Percentiles rank a stretch among this genome's conserved stretches.
Evolutionary conservation across 2,797 vertebrate genomes (phyloP).

Genomic region (Crax fasciolata): DNA sequence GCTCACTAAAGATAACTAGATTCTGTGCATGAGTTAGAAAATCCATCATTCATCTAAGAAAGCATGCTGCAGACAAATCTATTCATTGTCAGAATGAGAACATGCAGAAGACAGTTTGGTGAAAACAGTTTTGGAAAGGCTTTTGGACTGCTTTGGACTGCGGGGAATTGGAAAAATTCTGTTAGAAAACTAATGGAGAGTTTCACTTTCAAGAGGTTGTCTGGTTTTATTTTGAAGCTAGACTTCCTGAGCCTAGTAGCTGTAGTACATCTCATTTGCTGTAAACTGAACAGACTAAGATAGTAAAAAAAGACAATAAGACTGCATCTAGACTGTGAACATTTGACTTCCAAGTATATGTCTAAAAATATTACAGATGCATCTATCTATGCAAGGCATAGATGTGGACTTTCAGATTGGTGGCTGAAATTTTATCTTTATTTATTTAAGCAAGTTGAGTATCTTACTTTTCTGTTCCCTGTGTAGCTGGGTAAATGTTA

Average conservation of each 20-base stretch:
- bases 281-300: neutral
- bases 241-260: neutral
- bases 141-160: conserved; percentile 1
- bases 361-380: neutral
- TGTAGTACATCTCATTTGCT: neutral
- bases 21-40: conserved; percentile 21
- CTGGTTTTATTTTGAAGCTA: conserved; percentile 4
- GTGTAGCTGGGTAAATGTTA: neutral
- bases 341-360: neutral
- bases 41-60: conserved; percentile 45
- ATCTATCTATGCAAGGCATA: neutral
- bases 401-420: neutral
- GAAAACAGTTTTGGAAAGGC: conserved; percentile 36
- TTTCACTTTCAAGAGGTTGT: neutral
- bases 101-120: neutral
- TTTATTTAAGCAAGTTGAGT: neutral
- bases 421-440: neutral
- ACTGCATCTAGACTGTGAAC: neutral
- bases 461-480: neutral
- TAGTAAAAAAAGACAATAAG: neutral
- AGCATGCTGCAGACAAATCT: conserved; percentile 66
- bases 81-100: conserved; percentile 64
- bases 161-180: neutral
- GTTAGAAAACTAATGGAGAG: neutral
- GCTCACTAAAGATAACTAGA: conserved; percentile 21